Evolutionary conservation across 23 tunicate species (phyloP).

Genomic region (Diplosoma virens): DNA sequence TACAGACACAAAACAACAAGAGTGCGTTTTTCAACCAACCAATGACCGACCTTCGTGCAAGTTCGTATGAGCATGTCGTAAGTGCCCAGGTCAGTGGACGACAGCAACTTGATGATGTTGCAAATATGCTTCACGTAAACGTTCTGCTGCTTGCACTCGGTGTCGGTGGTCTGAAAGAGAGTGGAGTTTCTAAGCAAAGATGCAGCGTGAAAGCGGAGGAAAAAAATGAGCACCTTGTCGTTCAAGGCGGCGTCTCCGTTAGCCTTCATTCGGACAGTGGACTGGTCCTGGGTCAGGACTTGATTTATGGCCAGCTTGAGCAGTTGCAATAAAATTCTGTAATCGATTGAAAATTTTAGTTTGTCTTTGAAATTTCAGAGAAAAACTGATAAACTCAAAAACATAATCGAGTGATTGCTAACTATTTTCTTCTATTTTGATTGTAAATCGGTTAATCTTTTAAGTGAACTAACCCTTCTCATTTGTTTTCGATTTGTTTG

Average conservation of each 20-base stretch:
- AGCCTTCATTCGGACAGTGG: neutral
- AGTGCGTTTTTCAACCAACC: too few relatives aligned
- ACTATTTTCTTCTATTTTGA: too few relatives aligned
- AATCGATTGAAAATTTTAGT: too few relatives aligned
- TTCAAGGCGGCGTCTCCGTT: neutral
- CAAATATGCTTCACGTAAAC: conserved; percentile 42
- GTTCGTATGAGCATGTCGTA: conserved; percentile 33
- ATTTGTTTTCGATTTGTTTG: too few relatives aligned
- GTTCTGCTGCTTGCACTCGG: conserved; percentile 20
- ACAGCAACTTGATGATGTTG: conserved; percentile 32
- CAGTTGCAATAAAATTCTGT: conserved; percentile 38
- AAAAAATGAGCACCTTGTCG: neutral
- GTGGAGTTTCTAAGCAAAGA: neutral
- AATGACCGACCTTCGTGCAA: conserved; percentile 52
- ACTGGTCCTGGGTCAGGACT: conserved; percentile 22
- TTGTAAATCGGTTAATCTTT: too few relatives aligned
- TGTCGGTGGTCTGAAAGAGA: conserved; percentile 2
- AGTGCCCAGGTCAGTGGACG: conserved; percentile 34
- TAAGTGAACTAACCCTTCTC: too few relatives aligned
- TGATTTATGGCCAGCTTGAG: conserved; percentile 47
- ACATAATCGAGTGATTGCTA: too few relatives aligned
- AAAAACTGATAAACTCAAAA: too few relatives aligned
- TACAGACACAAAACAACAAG: too few relatives aligned
- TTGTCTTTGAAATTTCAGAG: too few relatives aligned
- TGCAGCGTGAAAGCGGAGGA: neutral